A percentile compares a stretch with the other conserved stretches of the same genome.
Evolutionary conservation across 2,888 invertebrate species (phyloP).

Genomic region (Cephus nigrinus): DNA sequence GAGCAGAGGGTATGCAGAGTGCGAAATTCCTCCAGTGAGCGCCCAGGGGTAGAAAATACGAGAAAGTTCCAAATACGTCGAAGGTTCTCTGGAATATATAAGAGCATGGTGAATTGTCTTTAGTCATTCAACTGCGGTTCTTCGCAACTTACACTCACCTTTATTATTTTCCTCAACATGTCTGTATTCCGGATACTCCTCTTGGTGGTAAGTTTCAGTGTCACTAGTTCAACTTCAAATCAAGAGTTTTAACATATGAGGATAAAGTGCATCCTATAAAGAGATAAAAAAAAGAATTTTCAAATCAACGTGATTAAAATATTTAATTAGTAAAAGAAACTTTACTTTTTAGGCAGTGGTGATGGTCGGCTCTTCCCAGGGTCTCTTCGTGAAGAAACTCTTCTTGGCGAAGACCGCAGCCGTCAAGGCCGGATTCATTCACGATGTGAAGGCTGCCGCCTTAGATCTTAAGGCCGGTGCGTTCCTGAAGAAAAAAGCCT

Average conservation of each 20-base stretch:
- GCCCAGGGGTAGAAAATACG: slow-evolving; percentile 18
- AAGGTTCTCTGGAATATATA: slow-evolving; percentile 14
- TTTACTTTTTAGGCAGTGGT: slow-evolving; percentile 15
- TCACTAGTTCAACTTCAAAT: not conserved
- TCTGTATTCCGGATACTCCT: slow-evolving; percentile 16
- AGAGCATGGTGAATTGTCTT: slow-evolving; percentile 7
- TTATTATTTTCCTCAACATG: slow-evolving; percentile 11
- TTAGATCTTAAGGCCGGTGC: slow-evolving; percentile 22
- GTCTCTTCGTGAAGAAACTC: slow-evolving; percentile 13
- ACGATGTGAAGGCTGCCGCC: slow-evolving; percentile 11
- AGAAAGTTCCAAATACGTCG: slow-evolving; percentile 10
- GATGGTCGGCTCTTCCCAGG: slow-evolving; percentile 14
- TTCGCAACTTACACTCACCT: slow-evolving; percentile 7
- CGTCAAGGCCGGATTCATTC: slow-evolving; percentile 17
- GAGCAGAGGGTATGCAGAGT: too few relatives aligned
- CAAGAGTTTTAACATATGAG: too few relatives aligned
- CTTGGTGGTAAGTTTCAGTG: slow-evolving; percentile 16
- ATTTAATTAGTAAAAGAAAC: not conserved
- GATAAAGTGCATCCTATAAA: too few relatives aligned
- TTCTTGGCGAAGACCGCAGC: slow-evolving; percentile 11
- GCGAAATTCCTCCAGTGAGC: not conserved
- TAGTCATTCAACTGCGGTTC: slow-evolving; percentile 14
- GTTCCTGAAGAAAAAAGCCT: slow-evolving; percentile 17
- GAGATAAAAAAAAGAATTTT: too few relatives aligned
- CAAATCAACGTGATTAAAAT: too few relatives aligned